phyloP scores from a whole-genome alignment of 2,888 invertebrate genomes.

The Tortrix viridana region DNA sequence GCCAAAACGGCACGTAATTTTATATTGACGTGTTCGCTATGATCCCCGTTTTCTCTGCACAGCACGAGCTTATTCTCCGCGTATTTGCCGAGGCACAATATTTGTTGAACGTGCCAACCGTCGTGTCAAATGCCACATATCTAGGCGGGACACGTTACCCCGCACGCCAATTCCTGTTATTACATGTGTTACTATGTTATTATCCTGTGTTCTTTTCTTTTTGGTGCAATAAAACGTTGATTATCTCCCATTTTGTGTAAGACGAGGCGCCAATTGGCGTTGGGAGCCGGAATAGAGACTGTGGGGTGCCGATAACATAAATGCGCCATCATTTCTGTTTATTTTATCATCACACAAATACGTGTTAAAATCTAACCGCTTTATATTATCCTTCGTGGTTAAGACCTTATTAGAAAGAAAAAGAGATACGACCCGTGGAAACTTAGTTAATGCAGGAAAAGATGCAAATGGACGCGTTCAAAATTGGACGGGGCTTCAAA shows the following conservation, averaged over 20 bases:
- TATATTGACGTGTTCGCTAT: conserved; percentile 72
- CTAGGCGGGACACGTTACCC: conserved; percentile 76
- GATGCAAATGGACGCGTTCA: conserved; percentile 70
- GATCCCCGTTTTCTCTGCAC: conserved; percentile 71
- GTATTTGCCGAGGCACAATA: conserved; percentile 81
- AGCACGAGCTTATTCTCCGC: conserved; percentile 61
- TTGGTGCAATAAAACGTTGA: conserved; percentile 77
- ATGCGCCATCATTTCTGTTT: conserved; percentile 49
- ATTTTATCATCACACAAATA: conserved; percentile 24
- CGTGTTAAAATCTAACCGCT: conserved; percentile 16
- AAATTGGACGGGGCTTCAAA: conserved; percentile 72
- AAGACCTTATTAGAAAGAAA: conserved; percentile 24
- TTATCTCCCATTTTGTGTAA: conserved; percentile 57
- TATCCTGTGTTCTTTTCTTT: conserved; percentile 74
- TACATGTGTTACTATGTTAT: conserved; percentile 73
- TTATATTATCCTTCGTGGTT: conserved; percentile 17
- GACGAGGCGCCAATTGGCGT: conserved; percentile 60
- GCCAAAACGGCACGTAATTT: conserved; percentile 70
- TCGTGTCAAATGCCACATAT: conserved; percentile 76
- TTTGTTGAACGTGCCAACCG: conserved; percentile 81
- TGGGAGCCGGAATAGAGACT: conserved; percentile 61
- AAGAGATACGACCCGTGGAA: conserved; percentile 41
- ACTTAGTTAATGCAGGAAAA: conserved; percentile 63
- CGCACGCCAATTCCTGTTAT: conserved; percentile 71
- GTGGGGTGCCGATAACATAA: conserved; percentile 70